These are phyloP conservation scores for Petroica traversi DNA, from an alignment of 2,113 vertebrate species.

Conservation along the genomic window DNA sequence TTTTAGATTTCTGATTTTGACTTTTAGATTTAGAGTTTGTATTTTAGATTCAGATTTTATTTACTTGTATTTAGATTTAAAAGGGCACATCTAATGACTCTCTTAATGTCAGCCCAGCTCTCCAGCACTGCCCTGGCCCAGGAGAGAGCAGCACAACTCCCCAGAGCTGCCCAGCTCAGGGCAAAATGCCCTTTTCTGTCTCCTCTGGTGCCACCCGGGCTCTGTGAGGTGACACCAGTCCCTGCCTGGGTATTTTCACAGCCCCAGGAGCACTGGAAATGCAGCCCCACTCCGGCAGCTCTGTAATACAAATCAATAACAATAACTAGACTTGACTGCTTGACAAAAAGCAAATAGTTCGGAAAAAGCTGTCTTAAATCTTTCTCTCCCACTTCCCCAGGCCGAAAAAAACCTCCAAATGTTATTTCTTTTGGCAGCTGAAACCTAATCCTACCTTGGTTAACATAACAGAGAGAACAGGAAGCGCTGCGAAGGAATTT, in stretches of 20 bases:
- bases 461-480: constrained; percentile 73
- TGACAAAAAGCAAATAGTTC: constrained; percentile 59
- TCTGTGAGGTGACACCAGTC: neutral
- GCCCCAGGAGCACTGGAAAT: neutral
- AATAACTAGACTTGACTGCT: constrained; percentile 59
- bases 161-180: neutral
- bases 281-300: neutral
- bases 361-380: constrained; percentile 54
- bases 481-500: constrained; percentile 74
- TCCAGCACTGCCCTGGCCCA: neutral
- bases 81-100: neutral
- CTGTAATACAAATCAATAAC: constrained; percentile 60
- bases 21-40: no score
- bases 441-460: constrained; percentile 81
- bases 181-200: neutral
- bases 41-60: no score
- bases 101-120: neutral
- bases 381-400: constrained; percentile 64
- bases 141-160: neutral
- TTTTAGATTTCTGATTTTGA: no score
- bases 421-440: constrained; percentile 82
- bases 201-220: neutral
- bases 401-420: constrained; percentile 52
- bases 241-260: neutral
- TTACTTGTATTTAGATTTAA: neutral